Conservation (phyloP, 2,888 invertebrate species). For the Drosophila rellima region DNA sequence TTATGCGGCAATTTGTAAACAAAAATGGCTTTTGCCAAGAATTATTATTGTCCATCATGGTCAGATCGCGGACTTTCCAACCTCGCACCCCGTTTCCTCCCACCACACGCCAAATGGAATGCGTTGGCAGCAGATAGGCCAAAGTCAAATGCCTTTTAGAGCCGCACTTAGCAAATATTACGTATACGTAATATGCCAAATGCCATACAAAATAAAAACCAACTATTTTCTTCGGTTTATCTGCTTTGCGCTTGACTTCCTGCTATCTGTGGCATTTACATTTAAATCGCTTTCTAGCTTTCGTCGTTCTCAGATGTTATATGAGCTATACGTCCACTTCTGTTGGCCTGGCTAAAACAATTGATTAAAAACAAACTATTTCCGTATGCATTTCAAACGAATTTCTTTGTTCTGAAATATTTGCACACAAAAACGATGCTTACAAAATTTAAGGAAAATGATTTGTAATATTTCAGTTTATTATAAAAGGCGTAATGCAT, state of each 20-base stretch:
- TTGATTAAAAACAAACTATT: constrained; percentile 32
- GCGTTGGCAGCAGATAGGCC: constrained; percentile 24
- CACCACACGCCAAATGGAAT: constrained; percentile 26
- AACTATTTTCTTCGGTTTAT: constrained; percentile 28
- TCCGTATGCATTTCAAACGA: constrained; percentile 34
- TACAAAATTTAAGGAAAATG: background rate
- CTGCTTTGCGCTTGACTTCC: constrained; percentile 10
- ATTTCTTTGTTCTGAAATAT: background rate
- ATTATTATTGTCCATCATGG: constrained; percentile 80
- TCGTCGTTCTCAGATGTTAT: constrained; percentile 7
- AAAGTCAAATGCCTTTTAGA: constrained; percentile 66
- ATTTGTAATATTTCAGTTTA: background rate
- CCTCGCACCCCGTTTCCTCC: background rate
- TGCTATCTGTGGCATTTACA: constrained; percentile 41
- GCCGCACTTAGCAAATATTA: constrained; percentile 73
- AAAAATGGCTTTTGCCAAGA: constrained; percentile 82
- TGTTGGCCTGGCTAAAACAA: constrained; percentile 11
- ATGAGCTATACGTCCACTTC: constrained; percentile 1
- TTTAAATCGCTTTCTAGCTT: constrained; percentile 36
- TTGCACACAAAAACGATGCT: background rate
- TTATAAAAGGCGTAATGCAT: too few relatives aligned
- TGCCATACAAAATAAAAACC: constrained; percentile 61
- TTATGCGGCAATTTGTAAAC: constrained; percentile 81
- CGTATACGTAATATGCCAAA: constrained; percentile 45
- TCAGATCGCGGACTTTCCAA: constrained; percentile 23